Evolutionary conservation across 2,888 invertebrate species (phyloP).

Genomic region (Pandemis corylana): DNA sequence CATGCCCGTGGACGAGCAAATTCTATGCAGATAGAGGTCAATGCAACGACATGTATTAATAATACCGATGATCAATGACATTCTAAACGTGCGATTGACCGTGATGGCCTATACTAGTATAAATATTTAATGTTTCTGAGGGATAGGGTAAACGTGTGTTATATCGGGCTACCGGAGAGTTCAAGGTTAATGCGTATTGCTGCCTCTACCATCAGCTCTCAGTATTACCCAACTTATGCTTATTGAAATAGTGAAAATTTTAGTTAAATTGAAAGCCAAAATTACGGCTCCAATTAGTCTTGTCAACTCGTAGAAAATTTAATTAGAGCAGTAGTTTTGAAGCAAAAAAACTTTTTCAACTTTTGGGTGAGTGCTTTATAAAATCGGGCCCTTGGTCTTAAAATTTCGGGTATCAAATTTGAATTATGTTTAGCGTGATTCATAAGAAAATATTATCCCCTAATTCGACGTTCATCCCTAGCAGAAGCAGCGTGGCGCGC

Average conservation of each 20-base stretch:
- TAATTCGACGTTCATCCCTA: slow-evolving; percentile 23
- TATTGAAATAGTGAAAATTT: not conserved
- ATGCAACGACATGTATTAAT: slow-evolving; percentile 3
- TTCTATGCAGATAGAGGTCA: slow-evolving; percentile 36
- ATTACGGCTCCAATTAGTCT: no score
- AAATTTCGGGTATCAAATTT: no score
- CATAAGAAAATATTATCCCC: not conserved
- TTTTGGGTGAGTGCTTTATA: no score
- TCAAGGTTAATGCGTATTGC: slow-evolving; percentile 21
- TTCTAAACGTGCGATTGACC: not conserved
- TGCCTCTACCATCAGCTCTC: not conserved
- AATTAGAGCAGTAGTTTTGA: no score
- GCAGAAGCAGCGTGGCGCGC: slow-evolving; percentile 51
- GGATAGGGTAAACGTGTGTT: slow-evolving; percentile 7
- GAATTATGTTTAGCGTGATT: not conserved
- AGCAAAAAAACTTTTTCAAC: no score
- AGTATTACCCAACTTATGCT: no score
- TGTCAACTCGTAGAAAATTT: no score
- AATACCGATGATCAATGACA: not conserved
- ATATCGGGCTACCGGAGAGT: slow-evolving; percentile 1
- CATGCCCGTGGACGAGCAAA: slow-evolving; percentile 26
- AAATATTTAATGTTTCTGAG: not conserved
- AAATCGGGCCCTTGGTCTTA: no score
- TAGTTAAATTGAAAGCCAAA: no score
- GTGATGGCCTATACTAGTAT: not conserved